Evolutionary conservation across 2,113 vertebrate genomes (phyloP).

Genomic region (Anolis sagrei): DNA sequence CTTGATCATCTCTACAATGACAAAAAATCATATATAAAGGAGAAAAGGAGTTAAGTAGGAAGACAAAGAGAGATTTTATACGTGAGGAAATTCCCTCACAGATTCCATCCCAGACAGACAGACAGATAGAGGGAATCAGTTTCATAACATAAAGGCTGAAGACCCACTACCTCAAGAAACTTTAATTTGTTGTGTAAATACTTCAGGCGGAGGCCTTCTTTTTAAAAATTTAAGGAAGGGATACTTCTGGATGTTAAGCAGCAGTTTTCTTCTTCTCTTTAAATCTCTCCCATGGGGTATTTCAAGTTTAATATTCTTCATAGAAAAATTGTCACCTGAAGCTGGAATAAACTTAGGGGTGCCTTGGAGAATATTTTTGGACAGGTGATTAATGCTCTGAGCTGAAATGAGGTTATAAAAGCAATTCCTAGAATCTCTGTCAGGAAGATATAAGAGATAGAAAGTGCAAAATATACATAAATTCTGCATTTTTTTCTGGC

Average conservation of each 20-base stretch:
- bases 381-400: constrained; percentile 28
- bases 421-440: constrained; percentile 29
- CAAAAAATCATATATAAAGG: no score
- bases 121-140: background rate
- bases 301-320: constrained; percentile 18
- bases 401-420: constrained; percentile 30
- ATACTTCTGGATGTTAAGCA: background rate
- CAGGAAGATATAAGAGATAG: constrained; percentile 5
- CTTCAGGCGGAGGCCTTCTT: background rate
- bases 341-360: constrained; percentile 13
- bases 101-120: no score
- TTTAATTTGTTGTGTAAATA: background rate
- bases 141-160: background rate
- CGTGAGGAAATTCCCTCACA: no score
- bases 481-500: constrained; percentile 29
- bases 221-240: background rate
- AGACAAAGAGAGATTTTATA: background rate
- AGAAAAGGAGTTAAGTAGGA: no score
- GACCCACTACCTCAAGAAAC: background rate
- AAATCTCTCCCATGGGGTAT: constrained; percentile 7
- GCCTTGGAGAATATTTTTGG: constrained; percentile 17
- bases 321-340: constrained; percentile 18
- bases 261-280: background rate
- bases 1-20: background rate
- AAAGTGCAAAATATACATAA: constrained; percentile 13